A percentile compares a stretch with the other conserved stretches of the same genome.
Evolutionary conservation across 2,797 vertebrate species (phyloP).

Genomic region (Phrynocephalus guinanensis): DNA sequence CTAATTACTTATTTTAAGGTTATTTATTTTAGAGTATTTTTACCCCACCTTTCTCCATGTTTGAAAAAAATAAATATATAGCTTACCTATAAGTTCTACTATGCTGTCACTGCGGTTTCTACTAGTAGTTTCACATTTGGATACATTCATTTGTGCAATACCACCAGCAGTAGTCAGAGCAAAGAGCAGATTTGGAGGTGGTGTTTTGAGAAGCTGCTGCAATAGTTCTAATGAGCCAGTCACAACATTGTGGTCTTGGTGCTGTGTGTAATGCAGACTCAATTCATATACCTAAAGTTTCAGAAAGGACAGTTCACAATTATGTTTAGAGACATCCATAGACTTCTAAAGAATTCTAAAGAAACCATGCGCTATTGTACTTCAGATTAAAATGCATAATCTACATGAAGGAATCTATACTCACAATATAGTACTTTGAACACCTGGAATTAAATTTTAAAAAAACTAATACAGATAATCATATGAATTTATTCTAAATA

Average conservation of each 20-base stretch:
- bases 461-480: too few species aligned
- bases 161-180: constrained; percentile 85
- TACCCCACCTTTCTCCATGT: neutral
- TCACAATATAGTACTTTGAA: neutral
- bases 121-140: constrained; percentile 82
- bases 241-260: constrained; percentile 96
- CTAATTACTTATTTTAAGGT: fast-evolving
- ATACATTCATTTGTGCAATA: constrained; percentile 81
- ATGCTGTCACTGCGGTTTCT: constrained; percentile 92
- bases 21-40: too few species aligned
- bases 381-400: neutral
- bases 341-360: neutral
- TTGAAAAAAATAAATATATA: neutral
- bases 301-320: too few species aligned
- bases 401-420: neutral
- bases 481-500: neutral
- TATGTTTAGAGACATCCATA: too few species aligned
- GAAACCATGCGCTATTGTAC: neutral
- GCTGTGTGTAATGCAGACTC: constrained; percentile 93
- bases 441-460: neutral
- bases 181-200: constrained; percentile 90
- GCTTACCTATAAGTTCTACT: constrained; percentile 90
- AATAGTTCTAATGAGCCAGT: constrained; percentile 93
- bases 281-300: constrained; percentile 90
- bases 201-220: constrained; percentile 93